Evolutionary conservation across 2,797 vertebrate species (phyloP), one percentile per base, ranked within the genome.

Genomic region (Xenops minutus): DNA sequence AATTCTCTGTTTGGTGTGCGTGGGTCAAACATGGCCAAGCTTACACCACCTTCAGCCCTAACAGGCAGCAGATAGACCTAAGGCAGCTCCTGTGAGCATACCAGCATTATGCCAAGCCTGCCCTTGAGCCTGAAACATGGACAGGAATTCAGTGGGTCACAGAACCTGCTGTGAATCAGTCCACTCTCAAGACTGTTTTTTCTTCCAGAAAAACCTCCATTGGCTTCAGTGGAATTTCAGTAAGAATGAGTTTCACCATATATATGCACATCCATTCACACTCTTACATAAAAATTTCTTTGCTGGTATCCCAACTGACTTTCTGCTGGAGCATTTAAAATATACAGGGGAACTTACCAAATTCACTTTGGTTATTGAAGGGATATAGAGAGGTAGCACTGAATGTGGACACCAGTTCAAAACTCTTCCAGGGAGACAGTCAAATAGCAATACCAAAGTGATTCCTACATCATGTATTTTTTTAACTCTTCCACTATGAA

Each of bases 401-500:
- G 67, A 89, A 49, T n/a, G 29, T 14, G 67, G 26, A 71, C 56
- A 95, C 9, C 15, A 46, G 20, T 62, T 88, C 52, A 82, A 83
- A 82, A 8, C 44, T 62, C 51, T 36, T 95, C 14, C 41, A 69
- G 26, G 39, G 32, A 92, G 23, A 41, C 15, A 23, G 22, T 56
- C 29, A 58, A 66, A 85, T 12, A 78, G 30, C 6, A 19, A 64
- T 69, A 93, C 51, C 44, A 19, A 21, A 37, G 62, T 48, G 14
- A 84, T 52, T 85, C 55, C 34, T 56, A 49, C 52, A 59, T 68
- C 14, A 12, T 22, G 20, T 56, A 37, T 34, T 69, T 79, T 78
- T 87, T 90, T 61, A 95, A 52, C 44, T 36, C 43, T 64, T 92
- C 81, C 77, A 85, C 64, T 61, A 68, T 85, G 74, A 96, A 80